These are phyloP conservation scores for Drosophila longiperda DNA, from an alignment of 2,888 invertebrate species.

Conservation along the genomic window DNA sequence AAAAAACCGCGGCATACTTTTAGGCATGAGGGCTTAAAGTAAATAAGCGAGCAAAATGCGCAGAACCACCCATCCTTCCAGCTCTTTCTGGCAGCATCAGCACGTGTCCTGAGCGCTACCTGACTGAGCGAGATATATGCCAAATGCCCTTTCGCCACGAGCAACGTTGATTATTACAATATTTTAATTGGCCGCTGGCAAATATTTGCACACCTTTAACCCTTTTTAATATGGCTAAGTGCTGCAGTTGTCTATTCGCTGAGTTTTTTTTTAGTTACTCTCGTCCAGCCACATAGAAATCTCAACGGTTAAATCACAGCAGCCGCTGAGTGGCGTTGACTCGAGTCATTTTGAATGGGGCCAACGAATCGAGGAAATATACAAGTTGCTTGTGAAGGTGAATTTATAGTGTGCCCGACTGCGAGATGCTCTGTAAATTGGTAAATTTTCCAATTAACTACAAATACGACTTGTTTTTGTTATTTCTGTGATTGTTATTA, in stretches of 20 bases:
- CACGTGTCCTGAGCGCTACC: constrained; percentile 45
- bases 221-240: constrained; percentile 80
- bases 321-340: constrained; percentile 24
- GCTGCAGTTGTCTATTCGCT: constrained; percentile 44
- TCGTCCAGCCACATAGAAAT: constrained; percentile 34
- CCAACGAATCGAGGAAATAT: constrained; percentile 21
- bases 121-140: constrained; percentile 15
- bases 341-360: constrained; percentile 22
- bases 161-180: constrained; percentile 67
- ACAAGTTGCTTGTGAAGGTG: background rate
- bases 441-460: fast-evolving
- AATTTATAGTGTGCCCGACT: background rate
- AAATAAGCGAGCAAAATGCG: constrained; percentile 42
- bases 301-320: constrained; percentile 37
- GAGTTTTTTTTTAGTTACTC: constrained; percentile 39
- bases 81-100: background rate
- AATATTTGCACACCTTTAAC: constrained; percentile 82
- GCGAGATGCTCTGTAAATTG: constrained; percentile 2
- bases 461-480: background rate
- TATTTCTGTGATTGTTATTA: background rate
- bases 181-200: constrained; percentile 78
- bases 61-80: background rate
- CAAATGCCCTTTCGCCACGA: constrained; percentile 5
- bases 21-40: constrained; percentile 53
- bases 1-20: constrained; percentile 61